Evolutionary conservation across 2,888 invertebrate species (phyloP), one percentile per base, ranked within the genome.

Genomic region (Agrochola lychnidis): DNA sequence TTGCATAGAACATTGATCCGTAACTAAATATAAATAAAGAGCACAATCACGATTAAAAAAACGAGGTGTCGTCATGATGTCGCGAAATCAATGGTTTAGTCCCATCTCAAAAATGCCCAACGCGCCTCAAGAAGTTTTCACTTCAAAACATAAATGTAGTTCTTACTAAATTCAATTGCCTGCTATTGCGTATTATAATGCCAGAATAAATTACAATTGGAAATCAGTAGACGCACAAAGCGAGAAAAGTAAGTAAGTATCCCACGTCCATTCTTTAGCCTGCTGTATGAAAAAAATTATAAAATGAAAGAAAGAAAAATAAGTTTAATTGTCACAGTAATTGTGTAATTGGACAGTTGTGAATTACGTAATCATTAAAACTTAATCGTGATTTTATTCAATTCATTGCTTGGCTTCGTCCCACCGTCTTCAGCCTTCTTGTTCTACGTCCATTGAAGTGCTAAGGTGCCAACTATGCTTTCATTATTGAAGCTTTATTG

Each of bases 341-440:
- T n/a, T n/a, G n/a, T n/a, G n/a, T n/a, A n/a, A n/a, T n/a, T n/a
- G n/a, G n/a, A n/a, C n/a, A n/a, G n/a, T n/a, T n/a, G n/a, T n/a
- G n/a, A n/a, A 82, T 75, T 74, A 79, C 56, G 10, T 56, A 12
- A 10, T 22, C 56, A 83, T 86, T 72, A 67, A 69, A 72, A 73
- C 83, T 63, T 64, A 59, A 81, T 76, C 70, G 74, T 56, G 63
- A 78, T 79, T 78, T 68, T 85, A 73, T 74, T 36, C 78, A 62
- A 79, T 84, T 70, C 79, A 84, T 42, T 63, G 69, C 53, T 69
- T 61, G 59, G 22, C 30, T 82, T 36, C 61, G 25, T 85, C 82
- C 56, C 78, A 76, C 73, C 67, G n/a, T 67, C 51, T 36, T 1
- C 2, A 57, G 57, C 16, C 42, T 82, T 82, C 73, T 69, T 85